phyloP scores from a whole-genome alignment of 2,888 invertebrate genomes.

The Alentia gelatinosa region DNA sequence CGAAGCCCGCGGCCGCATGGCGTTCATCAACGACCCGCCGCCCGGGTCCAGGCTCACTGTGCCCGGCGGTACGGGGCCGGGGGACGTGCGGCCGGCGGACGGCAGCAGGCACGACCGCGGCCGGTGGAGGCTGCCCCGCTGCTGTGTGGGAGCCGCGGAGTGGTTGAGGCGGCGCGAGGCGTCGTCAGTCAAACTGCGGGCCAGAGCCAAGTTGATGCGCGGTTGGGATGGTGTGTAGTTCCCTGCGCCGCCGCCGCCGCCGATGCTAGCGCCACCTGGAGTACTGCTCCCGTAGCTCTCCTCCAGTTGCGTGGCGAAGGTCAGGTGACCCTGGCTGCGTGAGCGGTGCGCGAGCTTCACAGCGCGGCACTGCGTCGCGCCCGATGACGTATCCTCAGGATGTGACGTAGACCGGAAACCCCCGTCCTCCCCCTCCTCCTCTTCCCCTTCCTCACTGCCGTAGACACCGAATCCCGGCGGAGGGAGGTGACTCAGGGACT shows the following conservation, averaged over 20 bases:
- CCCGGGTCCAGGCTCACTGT: neutral
- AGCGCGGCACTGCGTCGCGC: neutral
- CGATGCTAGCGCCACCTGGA: neutral
- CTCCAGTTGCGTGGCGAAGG: neutral
- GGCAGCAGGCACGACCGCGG: neutral
- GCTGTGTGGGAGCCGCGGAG: neutral
- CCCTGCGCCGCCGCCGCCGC: neutral
- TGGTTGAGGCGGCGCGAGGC: neutral
- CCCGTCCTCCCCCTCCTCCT: neutral
- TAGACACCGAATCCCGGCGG: slow-evolving; percentile 30
- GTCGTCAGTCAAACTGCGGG: neutral
- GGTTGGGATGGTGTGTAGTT: neutral
- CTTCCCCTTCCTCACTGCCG: slow-evolving; percentile 41
- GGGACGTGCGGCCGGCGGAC: neutral
- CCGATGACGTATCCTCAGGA: neutral
- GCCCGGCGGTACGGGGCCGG: neutral
- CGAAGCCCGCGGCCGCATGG: neutral
- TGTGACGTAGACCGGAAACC: too few species aligned
- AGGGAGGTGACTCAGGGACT: neutral
- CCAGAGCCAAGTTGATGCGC: slow-evolving; percentile 14
- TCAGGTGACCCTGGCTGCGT: slow-evolving; percentile 36
- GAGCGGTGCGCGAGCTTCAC: neutral
- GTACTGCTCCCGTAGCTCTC: neutral
- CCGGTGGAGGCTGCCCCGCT: neutral
- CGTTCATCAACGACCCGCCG: neutral